Base-by-base conservation (phyloP, 2,888 invertebrate genomes). In the Automeris io region DNA sequence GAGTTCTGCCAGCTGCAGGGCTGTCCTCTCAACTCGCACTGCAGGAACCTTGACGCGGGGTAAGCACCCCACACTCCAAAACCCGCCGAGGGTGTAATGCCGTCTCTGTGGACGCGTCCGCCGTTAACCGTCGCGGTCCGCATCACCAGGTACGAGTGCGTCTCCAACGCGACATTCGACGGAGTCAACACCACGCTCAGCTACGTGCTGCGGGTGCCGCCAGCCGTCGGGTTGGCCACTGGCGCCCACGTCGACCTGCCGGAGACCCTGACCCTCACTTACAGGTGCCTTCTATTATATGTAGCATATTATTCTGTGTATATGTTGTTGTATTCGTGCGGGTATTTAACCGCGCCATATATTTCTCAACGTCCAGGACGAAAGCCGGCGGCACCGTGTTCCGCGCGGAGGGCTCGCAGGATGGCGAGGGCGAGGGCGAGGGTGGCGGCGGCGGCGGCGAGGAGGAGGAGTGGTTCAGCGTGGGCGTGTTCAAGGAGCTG, bases 1-100 rank as follows among this genome's bases (percentile, higher is more conserved):
- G 95, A 96, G 78, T 96, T 95, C 83, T 98, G 96, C 65, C 93
- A 93, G 67, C 81, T 95, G 53, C 92, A 93, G 68, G 91, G 91
- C 37, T 98, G 98, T 66, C 97, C 98, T 2, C 80, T 78, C 35
- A 91, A 90, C 46, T 93, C 95, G 9, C 88, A 89, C 35, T 98
- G 98, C 70, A 90, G 92, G 44, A 96, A 97, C 78, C 88, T 97
- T 7, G 93, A 94, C 60, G 92, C 93, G 51, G 97, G 97, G 80
- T 82, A 11, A 55, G 45, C 39, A 1, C 12, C 2, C 8, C 23
- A 12, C 35, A 6, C 2, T 23, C 18, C 19, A 3, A 19, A 3
- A n/a, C 19, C 3, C 19, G 6, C 19, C 19, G 19, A 3, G 4
- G n/a, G n/a, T n/a, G n/a, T n/a, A n/a, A n/a, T n/a, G n/a, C n/a